Percentiles rank a stretch among this genome's conserved stretches.
Evolutionary conservation across 1,140 invertebrate genomes (phyloP).

Genomic region (Aculops lycopersici): DNA sequence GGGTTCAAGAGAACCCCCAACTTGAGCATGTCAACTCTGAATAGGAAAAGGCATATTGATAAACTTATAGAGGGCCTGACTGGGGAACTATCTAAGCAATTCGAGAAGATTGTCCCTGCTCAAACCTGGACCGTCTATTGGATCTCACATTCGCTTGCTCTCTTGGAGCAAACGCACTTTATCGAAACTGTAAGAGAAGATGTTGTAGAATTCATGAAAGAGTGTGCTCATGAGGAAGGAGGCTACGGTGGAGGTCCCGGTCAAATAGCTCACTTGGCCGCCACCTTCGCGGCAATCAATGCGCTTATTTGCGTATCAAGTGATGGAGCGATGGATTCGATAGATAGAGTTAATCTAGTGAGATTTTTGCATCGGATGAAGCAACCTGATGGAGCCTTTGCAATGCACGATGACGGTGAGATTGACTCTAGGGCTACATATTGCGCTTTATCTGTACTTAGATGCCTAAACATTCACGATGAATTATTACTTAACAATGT

Average conservation of each 20-base stretch:
- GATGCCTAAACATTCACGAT: conserved; percentile 44
- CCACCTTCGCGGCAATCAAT: conserved; percentile 86
- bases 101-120: conserved; percentile 41
- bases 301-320: conserved; percentile 58
- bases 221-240: conserved; percentile 43
- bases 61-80: conserved; percentile 33
- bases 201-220: conserved; percentile 18
- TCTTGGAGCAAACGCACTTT: conserved; percentile 21
- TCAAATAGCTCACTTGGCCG: conserved; percentile 63
- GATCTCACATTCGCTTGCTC: conserved; percentile 58
- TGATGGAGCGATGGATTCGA: conserved; percentile 44
- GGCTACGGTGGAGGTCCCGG: conserved; percentile 77
- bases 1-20: too few species aligned
- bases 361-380: conserved; percentile 41
- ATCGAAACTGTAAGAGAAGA: conserved; percentile 9
- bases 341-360: conserved; percentile 36
- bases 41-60: conserved; percentile 28
- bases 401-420: conserved; percentile 70
- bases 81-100: background rate
- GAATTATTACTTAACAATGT: conserved; percentile 46
- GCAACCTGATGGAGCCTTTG: conserved; percentile 54
- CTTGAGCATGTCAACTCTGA: too few species aligned
- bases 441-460: conserved; percentile 63
- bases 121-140: conserved; percentile 79
- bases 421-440: conserved; percentile 59